phyloP scores from a whole-genome alignment of 1,140 invertebrate species.

The Papilio dardanus region DNA sequence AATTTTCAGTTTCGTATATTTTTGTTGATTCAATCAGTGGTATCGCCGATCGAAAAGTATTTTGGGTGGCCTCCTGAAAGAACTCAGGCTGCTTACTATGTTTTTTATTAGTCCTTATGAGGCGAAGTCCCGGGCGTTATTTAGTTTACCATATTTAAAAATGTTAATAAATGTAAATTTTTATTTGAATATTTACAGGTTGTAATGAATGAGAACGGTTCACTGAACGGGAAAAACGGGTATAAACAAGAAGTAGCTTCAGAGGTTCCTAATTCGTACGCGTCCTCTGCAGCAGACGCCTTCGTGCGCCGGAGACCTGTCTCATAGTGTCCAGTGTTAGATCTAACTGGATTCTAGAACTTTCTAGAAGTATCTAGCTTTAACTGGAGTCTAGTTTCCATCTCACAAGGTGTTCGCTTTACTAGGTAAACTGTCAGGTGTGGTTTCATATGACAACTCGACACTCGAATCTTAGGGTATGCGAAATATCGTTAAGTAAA shows the following conservation, averaged over 20 bases:
- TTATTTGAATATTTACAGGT: conserved; percentile 61
- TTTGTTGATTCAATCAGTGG: too few relatives aligned
- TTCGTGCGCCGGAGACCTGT: conserved; percentile 69
- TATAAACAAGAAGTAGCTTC: conserved; percentile 73
- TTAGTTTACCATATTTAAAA: not conserved
- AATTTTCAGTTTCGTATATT: too few relatives aligned
- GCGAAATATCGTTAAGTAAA: not conserved
- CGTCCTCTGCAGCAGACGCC: conserved; percentile 72
- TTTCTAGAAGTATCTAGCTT: too few relatives aligned
- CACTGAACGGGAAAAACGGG: conserved; percentile 70
- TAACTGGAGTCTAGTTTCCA: conserved; percentile 23
- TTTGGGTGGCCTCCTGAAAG: too few relatives aligned
- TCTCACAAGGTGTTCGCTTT: conserved; percentile 11
- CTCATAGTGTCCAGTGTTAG: conserved; percentile 52
- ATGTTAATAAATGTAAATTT: not conserved
- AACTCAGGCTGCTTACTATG: too few relatives aligned
- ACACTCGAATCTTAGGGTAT: not conserved
- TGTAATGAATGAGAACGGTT: conserved; percentile 79
- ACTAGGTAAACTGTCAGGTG: not conserved
- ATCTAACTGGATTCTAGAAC: too few relatives aligned
- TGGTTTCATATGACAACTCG: too few relatives aligned
- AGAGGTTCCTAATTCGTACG: conserved; percentile 83
- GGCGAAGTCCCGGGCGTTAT: too few relatives aligned
- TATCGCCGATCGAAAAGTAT: too few relatives aligned
- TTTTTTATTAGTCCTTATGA: too few relatives aligned